Evolutionary conservation across 2,113 vertebrate species (phyloP).

Genomic region (Turdus rufiventris): DNA sequence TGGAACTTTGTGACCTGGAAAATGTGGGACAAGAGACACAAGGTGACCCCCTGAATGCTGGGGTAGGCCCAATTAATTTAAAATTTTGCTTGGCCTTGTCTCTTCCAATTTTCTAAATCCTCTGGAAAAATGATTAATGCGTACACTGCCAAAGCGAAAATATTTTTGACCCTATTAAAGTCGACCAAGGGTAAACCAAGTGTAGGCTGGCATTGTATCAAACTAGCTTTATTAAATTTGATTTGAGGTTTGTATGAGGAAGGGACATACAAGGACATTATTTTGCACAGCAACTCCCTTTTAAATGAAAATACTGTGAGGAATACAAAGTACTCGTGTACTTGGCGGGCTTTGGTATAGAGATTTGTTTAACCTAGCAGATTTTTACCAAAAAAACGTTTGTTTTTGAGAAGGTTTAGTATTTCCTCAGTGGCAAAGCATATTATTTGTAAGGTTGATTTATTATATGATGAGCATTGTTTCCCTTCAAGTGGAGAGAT

Average conservation of each 20-base stretch:
- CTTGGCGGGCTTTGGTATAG: neutral
- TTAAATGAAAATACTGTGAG: slow-evolving; percentile 75
- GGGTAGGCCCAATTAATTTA: slow-evolving; percentile 92
- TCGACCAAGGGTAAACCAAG: slow-evolving; percentile 96
- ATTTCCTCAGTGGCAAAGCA: neutral
- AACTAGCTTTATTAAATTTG: slow-evolving; percentile 96
- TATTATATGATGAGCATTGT: neutral
- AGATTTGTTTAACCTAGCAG: slow-evolving; percentile 55
- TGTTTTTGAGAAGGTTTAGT: neutral
- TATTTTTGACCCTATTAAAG: slow-evolving; percentile 99
- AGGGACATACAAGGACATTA: slow-evolving; percentile 92
- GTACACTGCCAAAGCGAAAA: slow-evolving; percentile 89
- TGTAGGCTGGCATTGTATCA: slow-evolving; percentile 95
- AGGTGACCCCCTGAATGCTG: slow-evolving; percentile 82
- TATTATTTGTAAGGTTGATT: slow-evolving; percentile 3
- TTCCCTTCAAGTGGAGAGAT: neutral
- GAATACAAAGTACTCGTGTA: slow-evolving; percentile 73
- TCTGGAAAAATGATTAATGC: slow-evolving; percentile 96
- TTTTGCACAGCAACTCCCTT: slow-evolving; percentile 83
- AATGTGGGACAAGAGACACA: slow-evolving; percentile 85
- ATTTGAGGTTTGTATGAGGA: slow-evolving; percentile 86
- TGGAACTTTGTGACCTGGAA: slow-evolving; percentile 85
- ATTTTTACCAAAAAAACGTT: slow-evolving; percentile 33
- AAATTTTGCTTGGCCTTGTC: slow-evolving; percentile 92
- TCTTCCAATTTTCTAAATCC: slow-evolving; percentile 96